Evolutionary conservation across 2,888 invertebrate genomes (phyloP).

Genomic region (Philonicus albiceps): DNA sequence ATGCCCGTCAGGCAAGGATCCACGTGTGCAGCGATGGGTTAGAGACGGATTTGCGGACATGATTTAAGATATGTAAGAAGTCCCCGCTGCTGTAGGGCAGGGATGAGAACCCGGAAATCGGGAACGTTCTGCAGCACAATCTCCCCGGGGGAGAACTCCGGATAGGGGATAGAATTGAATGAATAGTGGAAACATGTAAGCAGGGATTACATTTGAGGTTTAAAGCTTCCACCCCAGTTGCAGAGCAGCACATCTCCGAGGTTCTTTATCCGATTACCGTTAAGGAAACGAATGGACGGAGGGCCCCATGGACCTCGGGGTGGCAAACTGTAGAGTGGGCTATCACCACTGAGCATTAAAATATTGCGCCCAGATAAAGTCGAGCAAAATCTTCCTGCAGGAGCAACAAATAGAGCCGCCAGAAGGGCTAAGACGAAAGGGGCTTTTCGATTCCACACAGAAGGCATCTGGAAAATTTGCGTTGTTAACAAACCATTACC

Average conservation of each 20-base stretch:
- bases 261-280: neutral
- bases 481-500: slow-evolving; percentile 37
- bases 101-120: neutral
- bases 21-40: neutral
- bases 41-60: slow-evolving; percentile 21
- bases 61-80: slow-evolving; percentile 21
- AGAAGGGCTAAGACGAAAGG: neutral
- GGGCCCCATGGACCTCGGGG: neutral
- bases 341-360: neutral
- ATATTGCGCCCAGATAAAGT: neutral
- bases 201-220: slow-evolving; percentile 10
- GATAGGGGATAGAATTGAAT: neutral
- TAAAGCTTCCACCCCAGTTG: neutral
- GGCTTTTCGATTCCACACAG: neutral
- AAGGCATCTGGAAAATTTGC: neutral
- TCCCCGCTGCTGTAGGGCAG: neutral
- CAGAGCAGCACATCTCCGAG: neutral
- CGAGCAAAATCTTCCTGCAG: neutral
- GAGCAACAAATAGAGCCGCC: neutral
- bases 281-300: neutral
- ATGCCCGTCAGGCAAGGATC: neutral
- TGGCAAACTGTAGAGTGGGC: neutral
- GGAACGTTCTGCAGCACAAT: neutral
- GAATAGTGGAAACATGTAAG: slow-evolving; percentile 6
- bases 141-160: neutral